Conservation (phyloP, 2,797 vertebrate genomes). For the Anniella stebbinsi region DNA sequence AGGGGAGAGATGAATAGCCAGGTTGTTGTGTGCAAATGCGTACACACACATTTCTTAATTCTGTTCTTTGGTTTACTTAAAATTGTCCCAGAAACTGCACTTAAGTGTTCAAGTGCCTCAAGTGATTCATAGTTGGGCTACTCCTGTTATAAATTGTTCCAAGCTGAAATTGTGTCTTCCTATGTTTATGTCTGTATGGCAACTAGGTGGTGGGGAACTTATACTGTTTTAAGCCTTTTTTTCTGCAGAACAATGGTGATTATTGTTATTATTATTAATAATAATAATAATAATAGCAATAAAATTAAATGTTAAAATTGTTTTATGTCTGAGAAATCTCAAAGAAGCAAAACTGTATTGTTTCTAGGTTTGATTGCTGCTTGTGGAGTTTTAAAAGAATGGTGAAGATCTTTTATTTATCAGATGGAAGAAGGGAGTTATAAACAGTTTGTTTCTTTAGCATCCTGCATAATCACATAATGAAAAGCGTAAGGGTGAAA, state of each 20-base stretch:
- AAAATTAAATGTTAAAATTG: background rate
- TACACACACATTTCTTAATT: background rate
- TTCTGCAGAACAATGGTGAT: conserved; percentile 3
- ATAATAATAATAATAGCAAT: background rate
- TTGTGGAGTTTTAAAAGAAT: conserved; percentile 12
- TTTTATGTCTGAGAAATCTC: conserved; percentile 12
- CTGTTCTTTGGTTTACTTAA: background rate
- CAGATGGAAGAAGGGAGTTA: background rate
- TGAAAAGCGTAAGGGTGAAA: background rate
- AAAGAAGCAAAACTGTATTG: background rate
- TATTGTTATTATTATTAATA: too few species aligned
- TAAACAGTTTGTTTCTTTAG: background rate
- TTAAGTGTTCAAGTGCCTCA: background rate
- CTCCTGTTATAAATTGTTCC: background rate
- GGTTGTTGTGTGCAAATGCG: background rate
- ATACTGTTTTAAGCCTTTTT: background rate
- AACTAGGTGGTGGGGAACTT: background rate
- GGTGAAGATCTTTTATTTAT: background rate
- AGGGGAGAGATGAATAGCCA: background rate
- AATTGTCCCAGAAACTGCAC: background rate
- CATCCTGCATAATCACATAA: background rate
- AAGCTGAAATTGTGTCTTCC: background rate
- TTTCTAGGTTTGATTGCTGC: background rate
- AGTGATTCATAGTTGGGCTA: background rate
- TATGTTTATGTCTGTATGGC: background rate